These are phyloP conservation scores for Neodiprion pinetum DNA, from an alignment of 1,140 invertebrate species.

Conservation along the genomic window DNA sequence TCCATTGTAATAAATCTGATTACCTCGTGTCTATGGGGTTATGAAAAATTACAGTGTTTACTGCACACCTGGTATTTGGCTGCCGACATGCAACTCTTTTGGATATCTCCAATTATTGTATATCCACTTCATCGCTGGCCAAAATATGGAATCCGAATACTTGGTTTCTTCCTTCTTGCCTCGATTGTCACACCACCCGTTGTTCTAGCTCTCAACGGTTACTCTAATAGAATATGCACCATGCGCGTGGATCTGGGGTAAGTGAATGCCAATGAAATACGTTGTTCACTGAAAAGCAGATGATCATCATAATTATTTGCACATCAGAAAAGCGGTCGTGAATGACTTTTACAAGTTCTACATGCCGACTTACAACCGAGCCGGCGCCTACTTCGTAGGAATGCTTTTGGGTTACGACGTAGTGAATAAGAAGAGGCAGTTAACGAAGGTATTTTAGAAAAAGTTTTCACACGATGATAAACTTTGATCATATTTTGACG, in stretches of 20 bases:
- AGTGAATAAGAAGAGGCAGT: conserved; percentile 19
- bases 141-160: conserved; percentile 25
- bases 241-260: not conserved
- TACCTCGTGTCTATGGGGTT: no score
- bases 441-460: not conserved
- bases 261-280: not conserved
- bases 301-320: not conserved
- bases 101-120: conserved; percentile 63
- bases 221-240: not conserved
- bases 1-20: not conserved
- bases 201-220: not conserved
- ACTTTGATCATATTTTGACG: not conserved
- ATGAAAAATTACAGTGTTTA: conserved; percentile 64
- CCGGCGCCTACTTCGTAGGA: conserved; percentile 66
- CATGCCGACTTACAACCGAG: conserved; percentile 51
- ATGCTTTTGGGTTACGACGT: conserved; percentile 63
- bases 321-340: not conserved
- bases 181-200: not conserved
- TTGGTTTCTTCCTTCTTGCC: not conserved
- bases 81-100: conserved; percentile 77
- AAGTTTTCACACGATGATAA: not conserved
- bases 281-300: not conserved
- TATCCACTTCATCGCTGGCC: conserved; percentile 42
- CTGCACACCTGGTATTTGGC: conserved; percentile 65
- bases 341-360: conserved; percentile 38